Base-by-base conservation (phyloP, 2,797 vertebrate genomes). In the Threskiornis aethiopicus region DNA sequence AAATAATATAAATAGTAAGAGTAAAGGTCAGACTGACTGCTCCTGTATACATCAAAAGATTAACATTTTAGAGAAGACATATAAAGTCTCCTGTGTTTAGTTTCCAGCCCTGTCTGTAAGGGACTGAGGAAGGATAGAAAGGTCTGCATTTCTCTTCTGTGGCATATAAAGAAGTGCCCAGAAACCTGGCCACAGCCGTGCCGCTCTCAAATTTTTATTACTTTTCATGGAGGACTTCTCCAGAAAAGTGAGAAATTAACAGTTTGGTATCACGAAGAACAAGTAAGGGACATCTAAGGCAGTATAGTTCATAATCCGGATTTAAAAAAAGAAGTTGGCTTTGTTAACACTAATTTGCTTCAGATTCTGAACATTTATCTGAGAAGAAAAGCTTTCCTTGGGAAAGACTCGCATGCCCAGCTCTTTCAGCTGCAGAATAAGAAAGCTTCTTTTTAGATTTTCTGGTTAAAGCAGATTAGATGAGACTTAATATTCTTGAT, bases 401-500 rank as follows among this genome's bases (percentile, higher is more conserved):
- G 54, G 39, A 82, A 81, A 29, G 42, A 57, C 35, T 76, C 0
- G 0, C 28, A 7, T 58, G 47, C 29, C 69, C 14, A 1, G 0
- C 71, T 64, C 69, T 62, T 92, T 89, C 84, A 89, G 78, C 72
- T 77, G 79, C 76, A 92, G 77, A 95, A 85, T 61, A 44, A 79
- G 76, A 76, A 79, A 86, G 19, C 65, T 54, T 33, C 78, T 86
- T 64, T 69, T 76, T 64, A 65, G 70, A 84, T 94, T 88, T 88
- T 90, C 72, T 84, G 92, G 37, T 84, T 94, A 82, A 93, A 96
- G 92, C 46, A 89, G 88, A 94, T 96, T 95, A 96, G 93, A 92
- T 82, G 88, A 94, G 90, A 93, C 93, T 96, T 93, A 93, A 96
- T 96, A 93, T 90, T 93, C 88, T 84, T 97, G 95, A 96, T 97